A percentile compares a stretch with the other conserved stretches of the same genome.
Conservation (phyloP, 2,113 vertebrate species). For the Notarius lentiginosus region DNA sequence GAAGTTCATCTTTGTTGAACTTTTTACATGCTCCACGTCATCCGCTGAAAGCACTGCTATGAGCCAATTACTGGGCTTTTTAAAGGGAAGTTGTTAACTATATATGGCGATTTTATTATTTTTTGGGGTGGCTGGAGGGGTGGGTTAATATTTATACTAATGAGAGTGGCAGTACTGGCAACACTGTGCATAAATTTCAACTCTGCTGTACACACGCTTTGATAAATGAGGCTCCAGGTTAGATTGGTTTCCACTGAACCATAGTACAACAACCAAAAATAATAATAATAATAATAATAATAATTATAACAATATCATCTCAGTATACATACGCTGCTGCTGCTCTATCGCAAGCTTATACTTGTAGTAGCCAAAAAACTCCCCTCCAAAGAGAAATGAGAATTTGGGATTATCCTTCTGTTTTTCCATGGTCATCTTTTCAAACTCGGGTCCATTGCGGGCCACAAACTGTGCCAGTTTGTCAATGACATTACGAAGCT, state of each 20-base stretch:
- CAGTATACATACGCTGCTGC: conserved; percentile 80
- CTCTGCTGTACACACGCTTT: background rate
- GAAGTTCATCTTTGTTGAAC: background rate
- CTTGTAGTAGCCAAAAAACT: conserved; percentile 97
- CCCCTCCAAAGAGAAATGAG: conserved; percentile 95
- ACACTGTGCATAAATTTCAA: background rate
- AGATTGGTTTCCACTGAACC: background rate
- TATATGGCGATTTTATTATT: background rate
- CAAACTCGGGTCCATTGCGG: conserved; percentile 95
- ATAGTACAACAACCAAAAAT: background rate
- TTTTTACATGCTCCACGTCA: background rate
- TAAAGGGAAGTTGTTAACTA: background rate
- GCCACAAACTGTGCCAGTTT: conserved; percentile 97
- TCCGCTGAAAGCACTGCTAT: background rate
- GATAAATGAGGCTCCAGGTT: background rate
- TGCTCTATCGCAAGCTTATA: conserved; percentile 92
- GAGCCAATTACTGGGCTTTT: background rate
- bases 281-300: too few species aligned
- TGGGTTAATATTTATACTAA: background rate
- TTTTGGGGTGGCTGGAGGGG: too few species aligned
- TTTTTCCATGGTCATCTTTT: conserved; percentile 99
- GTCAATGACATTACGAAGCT: conserved; percentile 96
- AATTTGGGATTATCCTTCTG: conserved; percentile 98
- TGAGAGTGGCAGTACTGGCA: background rate
- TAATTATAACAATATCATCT: too few species aligned